Conservation (phyloP, 2,888 invertebrate genomes). For the Chydorus sphaericus region DNA sequence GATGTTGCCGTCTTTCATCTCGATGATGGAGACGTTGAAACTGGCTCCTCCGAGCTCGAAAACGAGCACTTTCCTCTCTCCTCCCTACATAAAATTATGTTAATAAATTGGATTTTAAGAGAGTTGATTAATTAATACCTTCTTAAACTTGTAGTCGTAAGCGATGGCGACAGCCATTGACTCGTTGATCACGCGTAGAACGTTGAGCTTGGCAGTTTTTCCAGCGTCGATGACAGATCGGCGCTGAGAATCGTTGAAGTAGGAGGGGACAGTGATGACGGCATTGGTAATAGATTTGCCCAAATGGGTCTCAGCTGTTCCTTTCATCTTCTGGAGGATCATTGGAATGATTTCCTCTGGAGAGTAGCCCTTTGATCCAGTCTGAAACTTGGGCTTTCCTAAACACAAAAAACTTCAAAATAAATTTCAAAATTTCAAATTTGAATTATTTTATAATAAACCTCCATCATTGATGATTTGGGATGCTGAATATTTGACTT, state of each 20-base stretch:
- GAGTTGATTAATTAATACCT: no score
- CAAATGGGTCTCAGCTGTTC: conserved; percentile 68
- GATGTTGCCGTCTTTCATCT: no score
- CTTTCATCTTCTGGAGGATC: conserved; percentile 91
- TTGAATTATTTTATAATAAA: no score
- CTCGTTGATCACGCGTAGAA: conserved; percentile 75
- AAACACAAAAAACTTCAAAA: no score
- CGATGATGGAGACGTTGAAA: no score
- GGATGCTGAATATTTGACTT: conserved; percentile 63
- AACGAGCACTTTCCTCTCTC: no score
- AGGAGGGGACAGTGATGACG: conserved; percentile 82
- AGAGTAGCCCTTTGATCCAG: conserved; percentile 67
- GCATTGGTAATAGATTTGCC: conserved; percentile 86
- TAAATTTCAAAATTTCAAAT: no score
- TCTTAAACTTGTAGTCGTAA: no score
- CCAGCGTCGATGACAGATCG: conserved; percentile 83
- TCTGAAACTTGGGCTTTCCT: no score
- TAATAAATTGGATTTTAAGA: no score
- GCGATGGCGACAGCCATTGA: conserved; percentile 90
- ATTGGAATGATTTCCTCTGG: conserved; percentile 94
- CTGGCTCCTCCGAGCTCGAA: no score
- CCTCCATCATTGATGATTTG: conserved; percentile 52
- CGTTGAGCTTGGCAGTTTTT: conserved; percentile 45
- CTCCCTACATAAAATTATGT: no score
- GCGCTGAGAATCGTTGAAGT: conserved; percentile 87